Evolutionary conservation across 2,113 vertebrate genomes (phyloP), one percentile per base, ranked within the genome.

Genomic region (Glareola pratincola): DNA sequence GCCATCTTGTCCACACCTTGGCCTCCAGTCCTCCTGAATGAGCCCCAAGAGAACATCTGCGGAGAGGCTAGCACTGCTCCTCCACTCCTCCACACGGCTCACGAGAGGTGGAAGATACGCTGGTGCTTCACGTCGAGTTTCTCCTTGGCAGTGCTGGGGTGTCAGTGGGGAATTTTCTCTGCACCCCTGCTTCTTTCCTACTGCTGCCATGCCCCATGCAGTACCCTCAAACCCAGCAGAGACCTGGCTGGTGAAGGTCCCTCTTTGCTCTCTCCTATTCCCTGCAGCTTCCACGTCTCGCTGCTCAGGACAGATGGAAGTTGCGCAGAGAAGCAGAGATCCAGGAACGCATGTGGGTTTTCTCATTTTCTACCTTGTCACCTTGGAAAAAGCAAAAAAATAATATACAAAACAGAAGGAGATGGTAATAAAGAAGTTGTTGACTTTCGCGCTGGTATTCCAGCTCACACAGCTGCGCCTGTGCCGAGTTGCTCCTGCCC

Each of bases 331-430:
- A 24, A 43, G 12, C 71, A 82, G 77, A 94, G 86, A 37, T 76
- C 64, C 90, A 91, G 69, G 53, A 87, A 6, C 89, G 72, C 80
- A 87, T 62, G 36, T 82, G 77, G 50, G n/a, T 91, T 96, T 96
- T 91, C 71, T 96, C 89, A 90, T 62, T 90, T 92, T 95, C 84
- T 95, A 67, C 91, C 69, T 53, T 82, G 57, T 92, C 85, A 85
- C 92, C 45, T 88, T 89, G 77, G 91, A 89, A 97, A 60, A 66
- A 85, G 16, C 0, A 2, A 85, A 88, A 88, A 72, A 57, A 12
- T 22, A 56, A 80, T 36, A 63, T 5, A 87, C 16, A 87, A 81
- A 92, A 4, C 87, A 95, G 76, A 74, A 62, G 26, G 68, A 85
- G 83, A 20, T 0, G 1, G 62, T 19, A 90, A 88, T 62, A 26